Conservation (phyloP, 2,888 invertebrate species). For the Caradrina kadenii region DNA sequence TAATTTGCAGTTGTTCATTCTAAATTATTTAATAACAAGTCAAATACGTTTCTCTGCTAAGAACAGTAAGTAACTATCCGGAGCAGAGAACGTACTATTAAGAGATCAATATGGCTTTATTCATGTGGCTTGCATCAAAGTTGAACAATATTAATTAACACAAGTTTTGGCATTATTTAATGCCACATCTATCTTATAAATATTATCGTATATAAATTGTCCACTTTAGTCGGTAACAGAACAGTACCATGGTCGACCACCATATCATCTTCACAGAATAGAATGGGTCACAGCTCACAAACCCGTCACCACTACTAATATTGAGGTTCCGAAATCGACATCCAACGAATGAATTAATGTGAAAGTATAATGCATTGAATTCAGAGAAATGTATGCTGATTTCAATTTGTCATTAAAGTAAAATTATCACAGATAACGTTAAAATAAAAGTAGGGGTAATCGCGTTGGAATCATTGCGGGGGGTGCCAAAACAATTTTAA, state of each 20-base stretch:
- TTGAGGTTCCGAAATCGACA: conserved; percentile 66
- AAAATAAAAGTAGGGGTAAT: conserved; percentile 83
- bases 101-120: conserved; percentile 89
- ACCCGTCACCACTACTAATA: conserved; percentile 55
- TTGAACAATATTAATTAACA: conserved; percentile 76
- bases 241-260: conserved; percentile 71
- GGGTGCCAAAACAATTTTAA: conserved; percentile 73
- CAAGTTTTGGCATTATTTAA: conserved; percentile 73
- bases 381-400: conserved; percentile 65
- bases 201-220: conserved; percentile 66
- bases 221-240: conserved; percentile 76
- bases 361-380: conserved; percentile 63
- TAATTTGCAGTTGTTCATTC: conserved; percentile 79
- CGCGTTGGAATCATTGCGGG: conserved; percentile 74
- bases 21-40: conserved; percentile 85
- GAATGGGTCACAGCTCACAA: conserved; percentile 54
- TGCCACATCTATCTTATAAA: conserved; percentile 81
- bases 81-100: conserved; percentile 75
- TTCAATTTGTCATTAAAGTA: conserved; percentile 82
- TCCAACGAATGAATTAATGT: conserved; percentile 62
- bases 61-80: conserved; percentile 54
- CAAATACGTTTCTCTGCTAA: conserved; percentile 75
- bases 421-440: conserved; percentile 89
- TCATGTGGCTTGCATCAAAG: conserved; percentile 78
- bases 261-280: conserved; percentile 55